phyloP scores from a whole-genome alignment of 2,888 invertebrate genomes.

The Ichneumon xanthorius region DNA sequence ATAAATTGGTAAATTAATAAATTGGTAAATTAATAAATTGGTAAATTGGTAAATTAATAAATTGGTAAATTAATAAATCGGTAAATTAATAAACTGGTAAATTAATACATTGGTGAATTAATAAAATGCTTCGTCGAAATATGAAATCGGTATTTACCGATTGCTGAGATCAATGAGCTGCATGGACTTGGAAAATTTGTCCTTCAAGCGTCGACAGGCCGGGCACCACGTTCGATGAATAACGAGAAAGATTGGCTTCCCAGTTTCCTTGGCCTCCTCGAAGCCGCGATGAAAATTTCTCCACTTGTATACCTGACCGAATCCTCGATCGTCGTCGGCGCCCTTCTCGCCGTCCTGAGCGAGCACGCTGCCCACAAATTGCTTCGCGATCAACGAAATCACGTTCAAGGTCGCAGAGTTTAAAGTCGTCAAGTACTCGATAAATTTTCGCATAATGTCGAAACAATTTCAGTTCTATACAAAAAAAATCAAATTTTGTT shows the following conservation, averaged over 20 bases:
- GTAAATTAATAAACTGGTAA: not conserved
- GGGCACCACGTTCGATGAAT: constrained; percentile 90
- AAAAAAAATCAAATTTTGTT: not conserved
- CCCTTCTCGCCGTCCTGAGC: constrained; percentile 38
- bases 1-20: not conserved
- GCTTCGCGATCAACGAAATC: constrained; percentile 48
- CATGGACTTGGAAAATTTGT: constrained; percentile 87
- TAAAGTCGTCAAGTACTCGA: constrained; percentile 68
- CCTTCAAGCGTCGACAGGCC: constrained; percentile 88
- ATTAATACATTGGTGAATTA: not conserved
- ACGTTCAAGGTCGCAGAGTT: constrained; percentile 68
- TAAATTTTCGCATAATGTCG: constrained; percentile 65
- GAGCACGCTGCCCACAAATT: constrained; percentile 59
- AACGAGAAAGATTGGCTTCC: constrained; percentile 88
- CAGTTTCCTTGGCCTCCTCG: constrained; percentile 70
- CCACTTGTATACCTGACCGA: constrained; percentile 76
- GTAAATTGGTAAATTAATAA: not conserved
- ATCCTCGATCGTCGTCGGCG: constrained; percentile 68
- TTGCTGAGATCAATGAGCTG: constrained; percentile 87
- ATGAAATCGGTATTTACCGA: constrained; percentile 63
- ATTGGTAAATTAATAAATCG: constrained; percentile 16
- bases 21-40: constrained; percentile 25
- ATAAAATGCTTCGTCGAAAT: not conserved
- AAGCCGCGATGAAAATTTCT: constrained; percentile 73
- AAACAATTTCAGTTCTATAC: not conserved